These are phyloP conservation scores for Phortica magna DNA, from an alignment of 2,888 invertebrate genomes.

Conservation along the genomic window DNA sequence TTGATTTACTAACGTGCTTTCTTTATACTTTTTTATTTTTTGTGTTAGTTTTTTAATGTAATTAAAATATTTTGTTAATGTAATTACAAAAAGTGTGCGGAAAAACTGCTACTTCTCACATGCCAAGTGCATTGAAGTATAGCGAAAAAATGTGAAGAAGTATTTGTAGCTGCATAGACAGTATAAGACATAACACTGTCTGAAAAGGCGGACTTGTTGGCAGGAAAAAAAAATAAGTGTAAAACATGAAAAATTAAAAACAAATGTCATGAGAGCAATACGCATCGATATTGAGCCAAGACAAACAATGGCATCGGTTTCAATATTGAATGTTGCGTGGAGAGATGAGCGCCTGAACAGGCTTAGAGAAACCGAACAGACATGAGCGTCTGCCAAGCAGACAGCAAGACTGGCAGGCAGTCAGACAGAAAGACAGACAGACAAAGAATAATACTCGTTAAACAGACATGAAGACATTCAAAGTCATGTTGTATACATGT, in stretches of 20 bases:
- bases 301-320: neutral
- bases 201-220: neutral
- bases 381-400: neutral
- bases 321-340: too few relatives aligned
- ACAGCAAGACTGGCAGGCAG: neutral
- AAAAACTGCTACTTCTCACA: neutral
- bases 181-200: neutral
- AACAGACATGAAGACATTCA: neutral
- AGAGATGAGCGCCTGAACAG: neutral
- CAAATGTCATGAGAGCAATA: neutral
- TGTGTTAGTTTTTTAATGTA: neutral
- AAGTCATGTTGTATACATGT: neutral
- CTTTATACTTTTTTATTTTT: neutral
- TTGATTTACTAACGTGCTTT: neutral
- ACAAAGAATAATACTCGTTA: neutral
- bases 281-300: neutral
- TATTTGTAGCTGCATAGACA: neutral
- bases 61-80: neutral
- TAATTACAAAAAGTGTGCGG: neutral
- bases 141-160: neutral
- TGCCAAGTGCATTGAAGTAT: neutral
- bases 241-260: slow-evolving; percentile 1
- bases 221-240: neutral
- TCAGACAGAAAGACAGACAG: neutral
- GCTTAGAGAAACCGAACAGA: neutral